A percentile compares a stretch with the other conserved stretches of the same genome.
Evolutionary conservation across 1,140 invertebrate species (phyloP).

Genomic region (Gonatopus flavifemur): DNA sequence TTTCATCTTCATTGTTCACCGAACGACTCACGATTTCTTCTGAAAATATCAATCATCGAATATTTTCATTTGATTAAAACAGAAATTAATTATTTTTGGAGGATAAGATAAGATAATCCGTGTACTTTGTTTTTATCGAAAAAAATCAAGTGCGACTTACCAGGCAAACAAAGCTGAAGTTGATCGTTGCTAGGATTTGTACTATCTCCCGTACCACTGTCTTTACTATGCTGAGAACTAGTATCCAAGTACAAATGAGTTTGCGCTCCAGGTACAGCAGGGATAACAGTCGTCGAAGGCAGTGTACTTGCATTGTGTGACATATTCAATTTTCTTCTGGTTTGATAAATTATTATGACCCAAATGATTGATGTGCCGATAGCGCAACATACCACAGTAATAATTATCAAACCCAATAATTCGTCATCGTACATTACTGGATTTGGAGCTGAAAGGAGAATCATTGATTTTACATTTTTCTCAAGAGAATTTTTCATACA

Average conservation of each 20-base stretch:
- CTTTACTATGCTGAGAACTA: slow-evolving; percentile 61
- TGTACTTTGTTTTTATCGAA: too few relatives aligned
- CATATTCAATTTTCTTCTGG: slow-evolving; percentile 64
- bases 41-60: too few relatives aligned
- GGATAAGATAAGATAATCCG: too few relatives aligned
- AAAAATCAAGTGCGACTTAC: slow-evolving; percentile 29
- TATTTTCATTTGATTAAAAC: too few relatives aligned
- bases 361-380: slow-evolving; percentile 87
- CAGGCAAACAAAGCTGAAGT: slow-evolving; percentile 52
- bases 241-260: slow-evolving; percentile 52
- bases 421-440: slow-evolving; percentile 64
- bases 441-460: slow-evolving; percentile 38
- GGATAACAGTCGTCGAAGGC: slow-evolving; percentile 15
- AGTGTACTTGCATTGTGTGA: slow-evolving; percentile 26
- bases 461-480: slow-evolving; percentile 5
- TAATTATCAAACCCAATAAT: slow-evolving; percentile 83
- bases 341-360: slow-evolving; percentile 91
- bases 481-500: slow-evolving; percentile 17
- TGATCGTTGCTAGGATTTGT: slow-evolving; percentile 63
- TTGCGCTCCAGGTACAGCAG: slow-evolving; percentile 33
- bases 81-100: too few relatives aligned
- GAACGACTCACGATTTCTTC: slow-evolving; percentile 42
- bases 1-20: slow-evolving; percentile 47
- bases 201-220: slow-evolving; percentile 65
- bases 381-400: slow-evolving; percentile 86